Percentiles rank a stretch among this genome's conserved stretches.
Conservation (phyloP, 2,888 invertebrate species). For the Acanthosoma haemorrhoidale region DNA sequence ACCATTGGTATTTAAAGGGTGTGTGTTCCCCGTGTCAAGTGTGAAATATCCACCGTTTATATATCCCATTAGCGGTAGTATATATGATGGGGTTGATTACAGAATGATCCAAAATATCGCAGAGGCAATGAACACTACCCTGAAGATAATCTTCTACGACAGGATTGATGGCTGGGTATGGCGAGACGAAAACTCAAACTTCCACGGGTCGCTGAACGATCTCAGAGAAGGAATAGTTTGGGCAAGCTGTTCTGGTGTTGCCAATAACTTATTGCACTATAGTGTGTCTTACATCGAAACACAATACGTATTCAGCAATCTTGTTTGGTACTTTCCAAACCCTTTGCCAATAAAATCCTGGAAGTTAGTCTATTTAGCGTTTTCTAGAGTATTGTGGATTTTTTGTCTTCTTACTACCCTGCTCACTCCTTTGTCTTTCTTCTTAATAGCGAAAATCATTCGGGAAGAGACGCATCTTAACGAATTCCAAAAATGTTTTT, state of each 20-base stretch:
- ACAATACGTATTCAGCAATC: neutral
- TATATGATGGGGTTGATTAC: constrained; percentile 9
- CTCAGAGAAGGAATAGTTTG: neutral
- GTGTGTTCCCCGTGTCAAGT: constrained; percentile 4
- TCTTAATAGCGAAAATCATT: neutral
- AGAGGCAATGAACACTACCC: neutral
- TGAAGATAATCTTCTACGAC: neutral
- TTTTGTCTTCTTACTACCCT: neutral
- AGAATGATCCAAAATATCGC: neutral
- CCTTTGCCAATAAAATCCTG: neutral
- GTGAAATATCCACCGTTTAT: constrained; percentile 15
- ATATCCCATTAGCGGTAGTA: neutral
- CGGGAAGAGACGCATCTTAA: neutral
- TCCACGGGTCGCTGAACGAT: neutral
- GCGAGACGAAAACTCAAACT: neutral
- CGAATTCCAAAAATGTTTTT: neutral
- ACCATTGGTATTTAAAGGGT: neutral
- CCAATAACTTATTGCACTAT: neutral
- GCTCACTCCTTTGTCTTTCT: neutral
- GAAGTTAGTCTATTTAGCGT: neutral
- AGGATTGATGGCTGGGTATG: neutral
- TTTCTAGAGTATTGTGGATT: neutral
- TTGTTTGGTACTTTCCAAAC: constrained; percentile 13
- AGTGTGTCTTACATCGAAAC: neutral
- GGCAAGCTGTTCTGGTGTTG: neutral